phyloP scores from a whole-genome alignment of 2,888 invertebrate species.

The Polyploca ridens region DNA sequence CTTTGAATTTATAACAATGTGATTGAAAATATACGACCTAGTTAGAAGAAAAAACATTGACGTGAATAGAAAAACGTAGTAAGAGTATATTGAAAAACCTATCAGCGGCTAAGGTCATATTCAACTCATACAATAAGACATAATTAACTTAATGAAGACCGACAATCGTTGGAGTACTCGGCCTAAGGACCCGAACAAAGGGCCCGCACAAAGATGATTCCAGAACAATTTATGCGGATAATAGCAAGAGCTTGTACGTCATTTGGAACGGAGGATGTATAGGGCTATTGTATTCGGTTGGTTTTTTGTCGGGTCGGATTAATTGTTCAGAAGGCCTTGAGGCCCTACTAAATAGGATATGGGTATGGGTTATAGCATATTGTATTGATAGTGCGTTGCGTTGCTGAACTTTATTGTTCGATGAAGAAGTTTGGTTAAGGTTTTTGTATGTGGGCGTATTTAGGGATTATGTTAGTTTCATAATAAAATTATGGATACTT shows the following conservation, averaged over 20 bases:
- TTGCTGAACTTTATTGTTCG: background rate
- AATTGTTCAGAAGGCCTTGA: conserved; percentile 41
- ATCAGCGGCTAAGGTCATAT: conserved; percentile 37
- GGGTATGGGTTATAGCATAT: background rate
- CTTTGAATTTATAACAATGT: background rate
- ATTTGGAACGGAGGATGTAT: conserved; percentile 38
- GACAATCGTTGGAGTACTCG: conserved; percentile 38
- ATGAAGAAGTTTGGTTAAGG: background rate
- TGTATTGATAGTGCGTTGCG: conserved; percentile 4
- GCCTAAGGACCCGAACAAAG: conserved; percentile 38
- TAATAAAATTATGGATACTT: too few relatives aligned
- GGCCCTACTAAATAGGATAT: conserved; percentile 8
- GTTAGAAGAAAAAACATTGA: background rate
- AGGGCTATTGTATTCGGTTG: conserved; percentile 40
- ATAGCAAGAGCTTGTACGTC: conserved; percentile 43
- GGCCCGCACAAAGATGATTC: conserved; percentile 45
- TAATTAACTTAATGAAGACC: conserved; percentile 59
- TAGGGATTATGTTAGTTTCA: background rate
- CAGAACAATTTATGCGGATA: conserved; percentile 54
- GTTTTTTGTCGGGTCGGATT: conserved; percentile 43
- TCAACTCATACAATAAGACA: conserved; percentile 38
- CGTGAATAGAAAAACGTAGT: background rate
- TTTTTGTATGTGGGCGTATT: background rate
- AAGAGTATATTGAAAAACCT: conserved; percentile 22
- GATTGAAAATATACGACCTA: background rate